Percentiles rank a stretch among this genome's conserved stretches.
phyloP scores from a whole-genome alignment of 2,113 vertebrate species.

The Morone chrysops region DNA sequence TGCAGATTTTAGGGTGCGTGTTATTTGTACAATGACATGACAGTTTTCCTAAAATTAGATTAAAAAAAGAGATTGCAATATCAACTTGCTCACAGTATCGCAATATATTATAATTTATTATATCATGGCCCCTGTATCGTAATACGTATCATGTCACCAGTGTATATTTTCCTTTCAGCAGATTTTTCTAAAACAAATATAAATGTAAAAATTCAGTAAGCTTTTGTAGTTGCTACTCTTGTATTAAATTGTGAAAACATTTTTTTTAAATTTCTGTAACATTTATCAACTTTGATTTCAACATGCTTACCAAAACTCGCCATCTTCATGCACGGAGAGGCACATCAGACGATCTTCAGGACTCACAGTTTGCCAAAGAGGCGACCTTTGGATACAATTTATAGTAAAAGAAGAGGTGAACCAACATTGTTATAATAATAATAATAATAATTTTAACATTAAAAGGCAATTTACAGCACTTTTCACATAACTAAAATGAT shows the following conservation, averaged over 20 bases:
- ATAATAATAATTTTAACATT: background rate
- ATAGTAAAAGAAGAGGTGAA: background rate
- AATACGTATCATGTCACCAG: too few relatives aligned
- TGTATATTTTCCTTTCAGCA: too few relatives aligned
- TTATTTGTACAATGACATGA: too few relatives aligned
- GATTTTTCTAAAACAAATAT: too few relatives aligned
- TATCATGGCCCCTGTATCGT: too few relatives aligned
- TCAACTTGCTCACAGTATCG: too few relatives aligned
- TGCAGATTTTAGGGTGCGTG: too few relatives aligned
- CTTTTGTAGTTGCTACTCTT: background rate
- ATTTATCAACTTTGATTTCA: background rate
- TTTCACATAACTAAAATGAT: background rate
- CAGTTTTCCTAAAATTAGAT: too few relatives aligned
- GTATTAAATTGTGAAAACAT: background rate
- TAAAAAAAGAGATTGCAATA: too few relatives aligned
- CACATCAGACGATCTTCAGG: constrained; percentile 62
- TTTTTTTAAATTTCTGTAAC: background rate
- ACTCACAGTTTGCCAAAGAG: constrained; percentile 74
- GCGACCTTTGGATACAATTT: constrained; percentile 66
- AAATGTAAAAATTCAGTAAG: too few relatives aligned
- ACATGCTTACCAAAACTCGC: constrained; percentile 83
- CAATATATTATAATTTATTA: too few relatives aligned
- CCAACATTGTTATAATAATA: background rate
- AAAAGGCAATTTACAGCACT: background rate
- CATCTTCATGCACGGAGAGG: constrained; percentile 60